A percentile compares a stretch with the other conserved stretches of the same genome.
Conservation (phyloP, 2,888 invertebrate genomes). For the Cheilosia vernalis region DNA sequence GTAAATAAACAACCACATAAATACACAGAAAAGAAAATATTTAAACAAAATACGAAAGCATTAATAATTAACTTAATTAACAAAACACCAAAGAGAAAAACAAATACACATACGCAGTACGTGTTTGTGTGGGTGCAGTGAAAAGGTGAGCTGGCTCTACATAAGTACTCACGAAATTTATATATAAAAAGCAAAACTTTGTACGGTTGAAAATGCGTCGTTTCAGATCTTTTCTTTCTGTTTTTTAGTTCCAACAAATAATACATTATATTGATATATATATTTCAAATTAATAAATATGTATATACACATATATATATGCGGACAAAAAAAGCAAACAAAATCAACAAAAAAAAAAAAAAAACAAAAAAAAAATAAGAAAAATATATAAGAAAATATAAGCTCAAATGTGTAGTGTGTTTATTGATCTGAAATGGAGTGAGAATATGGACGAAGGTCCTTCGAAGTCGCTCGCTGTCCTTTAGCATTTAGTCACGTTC, state of each 20-base stretch:
- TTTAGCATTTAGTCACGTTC: no score
- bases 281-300: constrained; percentile 26
- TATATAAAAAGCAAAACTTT: background rate
- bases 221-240: constrained; percentile 32
- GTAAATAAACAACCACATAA: constrained; percentile 35
- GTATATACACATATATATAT: constrained; percentile 21
- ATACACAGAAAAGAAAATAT: constrained; percentile 6
- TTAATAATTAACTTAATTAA: constrained; percentile 40
- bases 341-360: constrained; percentile 1
- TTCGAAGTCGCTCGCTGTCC: no score
- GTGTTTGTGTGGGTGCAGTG: background rate
- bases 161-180: constrained; percentile 4
- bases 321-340: background rate
- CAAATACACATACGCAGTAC: background rate
- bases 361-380: constrained; percentile 26
- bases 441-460: no score
- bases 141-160: constrained; percentile 30
- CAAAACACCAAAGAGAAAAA: constrained; percentile 10
- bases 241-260: constrained; percentile 16
- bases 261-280: constrained; percentile 16
- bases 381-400: constrained; percentile 40
- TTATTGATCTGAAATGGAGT: no score
- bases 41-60: background rate
- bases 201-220: constrained; percentile 9
- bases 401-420: constrained; percentile 2